Evolutionary conservation across 2,797 vertebrate genomes (phyloP), one percentile per base, ranked within the genome.

Genomic region (Microcaecilia unicolor): DNA sequence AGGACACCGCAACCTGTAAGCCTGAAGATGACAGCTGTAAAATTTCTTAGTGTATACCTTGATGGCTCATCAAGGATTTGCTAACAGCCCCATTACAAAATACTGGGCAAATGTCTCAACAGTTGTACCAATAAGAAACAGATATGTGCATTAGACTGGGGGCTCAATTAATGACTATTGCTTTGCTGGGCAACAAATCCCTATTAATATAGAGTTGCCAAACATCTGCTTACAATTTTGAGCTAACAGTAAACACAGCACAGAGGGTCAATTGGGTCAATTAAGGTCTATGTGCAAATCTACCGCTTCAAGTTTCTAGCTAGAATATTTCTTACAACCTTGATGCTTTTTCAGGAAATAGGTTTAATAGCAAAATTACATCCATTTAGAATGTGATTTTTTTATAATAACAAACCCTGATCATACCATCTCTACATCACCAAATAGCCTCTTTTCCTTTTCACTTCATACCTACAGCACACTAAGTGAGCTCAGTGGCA

Each of bases 211-310:
- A 76, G 48, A 70, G 65, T 42, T 76, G 70, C 70, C 70, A 64
- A 70, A 81, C 93, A 95, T 95, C 92, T 96, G 92, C 89, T 93
- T 87, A 91, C 90, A 91, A 94, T 95, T 84, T 83, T 61, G 59
- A 82, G 72, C 83, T 85, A 92, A 92, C 91, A 97, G 88, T 84
- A 84, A 83, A 77, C 83, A 83, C 83, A 83, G 80, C 82, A 73
- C 74, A 72, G 72, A 83, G 90, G 93, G 92, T 94, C 92, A 93
- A 90, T 84, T 90, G 85, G 82, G 64, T 82, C 88, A 88, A 89
- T 93, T 92, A 78, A 70, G 81, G 84, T 87, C 82, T 72, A 83
- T 87, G 89, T 88, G 85, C 70, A 76, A 88, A 88, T 83, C 81
- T 86, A 78, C 79, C 72, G 74, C 81, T 68, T 68, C 62, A 72